Evolutionary conservation across 2,113 vertebrate species (phyloP).

Genomic region (Lamprologus tigripictilis): DNA sequence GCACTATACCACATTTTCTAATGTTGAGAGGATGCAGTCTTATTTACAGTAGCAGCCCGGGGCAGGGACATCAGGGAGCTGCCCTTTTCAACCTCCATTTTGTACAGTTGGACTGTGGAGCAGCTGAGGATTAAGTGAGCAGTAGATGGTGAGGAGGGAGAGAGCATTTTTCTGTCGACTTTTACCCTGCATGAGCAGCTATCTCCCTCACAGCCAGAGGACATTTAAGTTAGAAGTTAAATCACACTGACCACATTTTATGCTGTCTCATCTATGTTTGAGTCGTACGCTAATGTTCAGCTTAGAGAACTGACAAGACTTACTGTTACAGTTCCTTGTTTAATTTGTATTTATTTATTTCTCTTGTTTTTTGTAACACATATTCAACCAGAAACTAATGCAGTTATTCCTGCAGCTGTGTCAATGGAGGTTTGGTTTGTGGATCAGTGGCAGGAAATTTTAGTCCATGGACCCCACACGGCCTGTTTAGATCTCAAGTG

Average conservation of each 20-base stretch:
- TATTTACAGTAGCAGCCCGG: slow-evolving; percentile 39
- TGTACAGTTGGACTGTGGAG: slow-evolving; percentile 25
- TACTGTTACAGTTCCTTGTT: neutral
- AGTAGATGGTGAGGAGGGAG: neutral
- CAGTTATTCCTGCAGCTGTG: too few relatives aligned
- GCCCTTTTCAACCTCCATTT: slow-evolving; percentile 47
- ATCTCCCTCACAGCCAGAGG: neutral
- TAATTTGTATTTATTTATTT: neutral
- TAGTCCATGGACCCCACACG: neutral
- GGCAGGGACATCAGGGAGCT: slow-evolving; percentile 25
- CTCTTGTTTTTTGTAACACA: neutral
- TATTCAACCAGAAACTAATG: neutral
- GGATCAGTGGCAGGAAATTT: neutral
- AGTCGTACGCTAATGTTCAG: neutral
- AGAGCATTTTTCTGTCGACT: neutral
- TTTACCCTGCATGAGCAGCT: neutral
- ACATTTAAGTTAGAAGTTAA: neutral
- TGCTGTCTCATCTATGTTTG: neutral
- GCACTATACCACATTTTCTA: neutral
- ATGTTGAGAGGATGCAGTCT: neutral
- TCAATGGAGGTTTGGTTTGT: neutral
- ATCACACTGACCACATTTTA: neutral
- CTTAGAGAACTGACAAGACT: neutral
- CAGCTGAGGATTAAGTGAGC: slow-evolving; percentile 30
- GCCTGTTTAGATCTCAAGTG: neutral